Evolutionary conservation across 2,888 invertebrate genomes (phyloP).

Genomic region (Nomada ruficornis): DNA sequence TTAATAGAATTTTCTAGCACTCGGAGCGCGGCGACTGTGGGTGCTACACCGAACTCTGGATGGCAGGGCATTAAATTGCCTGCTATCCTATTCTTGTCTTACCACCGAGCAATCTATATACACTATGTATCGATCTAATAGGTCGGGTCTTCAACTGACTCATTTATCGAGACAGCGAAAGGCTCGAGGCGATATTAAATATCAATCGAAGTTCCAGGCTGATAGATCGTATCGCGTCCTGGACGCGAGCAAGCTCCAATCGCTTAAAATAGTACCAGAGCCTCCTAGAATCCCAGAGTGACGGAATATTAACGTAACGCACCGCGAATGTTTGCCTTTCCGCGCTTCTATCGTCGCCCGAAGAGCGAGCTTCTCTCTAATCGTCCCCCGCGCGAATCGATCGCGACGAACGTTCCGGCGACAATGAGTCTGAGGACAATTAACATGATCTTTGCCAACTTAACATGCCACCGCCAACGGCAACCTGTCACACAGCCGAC

Average conservation of each 20-base stretch:
- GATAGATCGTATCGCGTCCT: no score
- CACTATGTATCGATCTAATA: no score
- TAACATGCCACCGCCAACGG: constrained; percentile 51
- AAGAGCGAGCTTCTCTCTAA: not conserved
- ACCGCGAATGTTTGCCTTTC: no score
- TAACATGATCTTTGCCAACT: constrained; percentile 3
- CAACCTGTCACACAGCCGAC: constrained; percentile 76
- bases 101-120: no score
- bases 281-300: not conserved
- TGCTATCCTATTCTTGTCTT: not conserved
- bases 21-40: not conserved
- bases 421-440: not conserved
- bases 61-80: not conserved
- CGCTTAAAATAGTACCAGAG: constrained; percentile 17
- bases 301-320: not conserved
- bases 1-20: constrained; percentile 44
- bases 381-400: not conserved
- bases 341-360: no score
- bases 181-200: no score
- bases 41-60: not conserved
- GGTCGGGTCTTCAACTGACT: no score
- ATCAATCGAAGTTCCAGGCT: no score
- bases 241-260: not conserved
- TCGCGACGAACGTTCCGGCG: not conserved
- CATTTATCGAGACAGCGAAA: no score